Conservation (phyloP, 1,140 invertebrate genomes). For the Fopius arisanus region DNA sequence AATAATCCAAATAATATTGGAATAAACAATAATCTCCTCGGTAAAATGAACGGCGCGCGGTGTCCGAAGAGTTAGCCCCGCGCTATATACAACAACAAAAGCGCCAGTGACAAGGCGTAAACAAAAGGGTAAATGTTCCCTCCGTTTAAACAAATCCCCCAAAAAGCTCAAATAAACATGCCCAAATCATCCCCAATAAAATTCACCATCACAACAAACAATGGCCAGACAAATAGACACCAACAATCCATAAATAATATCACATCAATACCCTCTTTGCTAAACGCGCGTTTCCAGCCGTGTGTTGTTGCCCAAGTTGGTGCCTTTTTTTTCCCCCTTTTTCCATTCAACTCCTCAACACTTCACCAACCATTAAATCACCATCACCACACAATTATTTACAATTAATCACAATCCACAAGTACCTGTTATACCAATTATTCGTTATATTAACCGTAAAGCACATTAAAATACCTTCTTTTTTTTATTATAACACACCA, state of each 20-base stretch:
- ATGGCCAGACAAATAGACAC: constrained; percentile 9
- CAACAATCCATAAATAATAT: constrained; percentile 50
- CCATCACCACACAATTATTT: background rate
- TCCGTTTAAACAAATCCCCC: background rate
- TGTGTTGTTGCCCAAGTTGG: constrained; percentile 43
- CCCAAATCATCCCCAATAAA: background rate
- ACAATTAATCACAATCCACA: background rate
- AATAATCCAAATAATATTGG: background rate
- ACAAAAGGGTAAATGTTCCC: constrained; percentile 55
- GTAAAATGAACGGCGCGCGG: constrained; percentile 48
- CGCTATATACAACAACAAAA: constrained; percentile 56
- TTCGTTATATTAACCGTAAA: constrained; percentile 29
- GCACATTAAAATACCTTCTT: constrained; percentile 34
- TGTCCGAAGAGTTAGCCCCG: background rate
- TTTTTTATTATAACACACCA: constrained; percentile 49
- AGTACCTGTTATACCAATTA: constrained; percentile 7
- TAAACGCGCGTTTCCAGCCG: constrained; percentile 54
- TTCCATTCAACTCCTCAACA: background rate
- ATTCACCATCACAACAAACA: background rate
- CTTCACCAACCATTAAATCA: constrained; percentile 1
- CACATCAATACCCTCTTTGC: constrained; percentile 57
- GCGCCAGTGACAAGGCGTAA: constrained; percentile 61
- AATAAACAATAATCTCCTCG: background rate
- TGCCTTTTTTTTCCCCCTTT: constrained; percentile 25
- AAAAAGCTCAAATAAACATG: background rate